Evolutionary conservation across 2,888 invertebrate genomes (phyloP), one percentile per base, ranked within the genome.

Genomic region (Eueremaeus valkanovi): DNA sequence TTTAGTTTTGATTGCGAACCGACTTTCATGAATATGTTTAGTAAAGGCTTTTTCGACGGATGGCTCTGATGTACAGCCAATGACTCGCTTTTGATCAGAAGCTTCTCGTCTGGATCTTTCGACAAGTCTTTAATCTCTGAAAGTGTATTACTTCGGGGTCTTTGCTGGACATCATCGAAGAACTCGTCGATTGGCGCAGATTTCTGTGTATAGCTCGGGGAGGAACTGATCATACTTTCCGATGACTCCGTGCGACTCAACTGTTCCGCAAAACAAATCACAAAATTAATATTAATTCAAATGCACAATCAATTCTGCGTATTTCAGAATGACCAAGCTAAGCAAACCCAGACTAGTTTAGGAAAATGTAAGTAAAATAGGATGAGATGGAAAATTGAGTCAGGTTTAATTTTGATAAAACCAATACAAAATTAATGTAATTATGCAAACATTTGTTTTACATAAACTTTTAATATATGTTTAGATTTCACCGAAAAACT

Each of bases 21-120:
- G 24, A 81, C 80, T 78, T 82, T 82, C 73, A 81, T 79, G 72
- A 82, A 82, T 77, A 84, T 84, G 76, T 83, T 83, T 80, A 83
- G 83, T 81, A 84, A 83, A 29, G 84, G 84, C 75, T 82, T 83
- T 61, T 81, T 3, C 3, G 45, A 3, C 2, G 40, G 68, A 5
- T 9, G 73, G 21, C 16, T 73, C 33, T 29, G 33, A 68, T 45
- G 66, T 72, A 74, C 42, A n/a, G 61, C 61, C 36, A 31, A 66
- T 21, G 40, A 74, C n/a, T 74, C 61, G n/a, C 36, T 74, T 68
- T 33, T 63, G 18, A 24, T 31, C n/a, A 31, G 11, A 11, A 11
- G 2, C 33, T 51, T 61, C 3, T 40, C 49, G n/a, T 73, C 73
- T 13, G 2, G 1, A 16, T 55, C 58, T 40, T 73, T 73, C 1